A percentile compares a stretch with the other conserved stretches of the same genome.
Evolutionary conservation across 2,888 invertebrate genomes (phyloP).

Genomic region (Lamellibrachia columna): DNA sequence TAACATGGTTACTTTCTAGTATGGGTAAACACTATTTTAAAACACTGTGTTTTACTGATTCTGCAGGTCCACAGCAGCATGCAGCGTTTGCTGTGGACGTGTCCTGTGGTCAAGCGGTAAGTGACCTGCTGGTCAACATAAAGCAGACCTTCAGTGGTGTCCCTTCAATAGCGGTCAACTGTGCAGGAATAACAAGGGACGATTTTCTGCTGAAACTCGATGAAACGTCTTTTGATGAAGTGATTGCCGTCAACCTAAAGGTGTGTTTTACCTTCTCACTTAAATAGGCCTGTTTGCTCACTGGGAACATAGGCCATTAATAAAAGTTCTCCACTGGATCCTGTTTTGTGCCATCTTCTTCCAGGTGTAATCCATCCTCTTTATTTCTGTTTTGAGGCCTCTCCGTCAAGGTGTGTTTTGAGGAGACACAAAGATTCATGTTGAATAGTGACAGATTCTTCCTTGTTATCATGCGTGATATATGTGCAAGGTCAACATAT

Average conservation of each 20-base stretch:
- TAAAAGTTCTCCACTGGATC: too few relatives aligned
- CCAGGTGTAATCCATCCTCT: too few relatives aligned
- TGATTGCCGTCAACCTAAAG: conserved; percentile 87
- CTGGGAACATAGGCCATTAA: too few relatives aligned
- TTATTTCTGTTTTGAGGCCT: too few relatives aligned
- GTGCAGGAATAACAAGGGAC: conserved; percentile 87
- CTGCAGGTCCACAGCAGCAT: conserved; percentile 42
- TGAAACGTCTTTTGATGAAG: conserved; percentile 82
- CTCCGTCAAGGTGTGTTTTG: conserved; percentile 71
- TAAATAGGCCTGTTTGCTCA: too few relatives aligned
- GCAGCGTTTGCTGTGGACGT: conserved; percentile 74
- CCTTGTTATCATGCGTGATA: neutral
- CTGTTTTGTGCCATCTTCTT: too few relatives aligned
- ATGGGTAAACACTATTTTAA: neutral
- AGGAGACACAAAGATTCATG: neutral
- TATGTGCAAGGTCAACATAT: too few relatives aligned
- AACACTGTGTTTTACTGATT: neutral
- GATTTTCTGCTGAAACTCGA: conserved; percentile 85
- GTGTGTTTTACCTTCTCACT: conserved; percentile 63
- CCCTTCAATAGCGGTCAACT: conserved; percentile 86
- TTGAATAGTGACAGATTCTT: neutral
- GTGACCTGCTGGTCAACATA: conserved; percentile 71
- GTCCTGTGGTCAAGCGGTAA: conserved; percentile 73
- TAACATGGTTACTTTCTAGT: too few relatives aligned
- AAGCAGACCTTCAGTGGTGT: conserved; percentile 72